These are phyloP conservation scores for Danio aesculapii DNA, from an alignment of 2,797 vertebrate species.

Conservation along the genomic window DNA sequence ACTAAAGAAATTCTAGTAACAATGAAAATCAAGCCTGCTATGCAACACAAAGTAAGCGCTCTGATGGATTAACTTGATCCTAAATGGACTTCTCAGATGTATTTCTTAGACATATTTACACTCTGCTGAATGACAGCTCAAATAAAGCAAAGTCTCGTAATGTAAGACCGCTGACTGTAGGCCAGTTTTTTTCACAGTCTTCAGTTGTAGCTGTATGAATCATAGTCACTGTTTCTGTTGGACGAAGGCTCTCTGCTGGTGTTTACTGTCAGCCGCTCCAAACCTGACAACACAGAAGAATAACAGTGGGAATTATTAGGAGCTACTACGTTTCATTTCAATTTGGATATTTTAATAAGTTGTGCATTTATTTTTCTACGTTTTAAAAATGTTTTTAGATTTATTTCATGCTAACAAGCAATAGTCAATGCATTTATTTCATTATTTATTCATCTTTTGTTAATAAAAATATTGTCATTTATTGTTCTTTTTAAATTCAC, in stretches of 20 bases:
- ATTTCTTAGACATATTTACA: conserved; percentile 26
- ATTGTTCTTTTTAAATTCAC: too few species aligned
- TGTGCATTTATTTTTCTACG: too few species aligned
- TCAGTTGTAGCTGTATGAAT: conserved; percentile 64
- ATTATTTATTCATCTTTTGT: too few species aligned
- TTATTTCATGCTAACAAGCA: too few species aligned
- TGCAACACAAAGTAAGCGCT: background rate
- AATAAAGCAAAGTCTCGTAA: background rate
- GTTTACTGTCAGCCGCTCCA: conserved; percentile 72
- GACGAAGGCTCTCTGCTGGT: conserved; percentile 77
- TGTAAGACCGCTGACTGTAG: conserved; percentile 10
- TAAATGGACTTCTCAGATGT: conserved; percentile 19
- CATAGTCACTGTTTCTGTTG: conserved; percentile 75
- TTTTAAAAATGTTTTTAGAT: too few species aligned
- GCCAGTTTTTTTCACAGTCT: background rate
- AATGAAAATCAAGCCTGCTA: conserved; percentile 14
- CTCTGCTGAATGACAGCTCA: background rate
- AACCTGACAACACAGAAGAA: conserved; percentile 63
- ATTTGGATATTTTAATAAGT: too few species aligned
- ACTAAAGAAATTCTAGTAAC: background rate
- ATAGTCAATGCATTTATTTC: too few species aligned
- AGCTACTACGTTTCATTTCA: too few species aligned
- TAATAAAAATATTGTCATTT: too few species aligned
- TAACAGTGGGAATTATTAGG: too few species aligned
- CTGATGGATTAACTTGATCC: background rate